A percentile compares a stretch with the other conserved stretches of the same genome.
phyloP scores from a whole-genome alignment of 2,797 vertebrate species.

The Valencia hispanica region DNA sequence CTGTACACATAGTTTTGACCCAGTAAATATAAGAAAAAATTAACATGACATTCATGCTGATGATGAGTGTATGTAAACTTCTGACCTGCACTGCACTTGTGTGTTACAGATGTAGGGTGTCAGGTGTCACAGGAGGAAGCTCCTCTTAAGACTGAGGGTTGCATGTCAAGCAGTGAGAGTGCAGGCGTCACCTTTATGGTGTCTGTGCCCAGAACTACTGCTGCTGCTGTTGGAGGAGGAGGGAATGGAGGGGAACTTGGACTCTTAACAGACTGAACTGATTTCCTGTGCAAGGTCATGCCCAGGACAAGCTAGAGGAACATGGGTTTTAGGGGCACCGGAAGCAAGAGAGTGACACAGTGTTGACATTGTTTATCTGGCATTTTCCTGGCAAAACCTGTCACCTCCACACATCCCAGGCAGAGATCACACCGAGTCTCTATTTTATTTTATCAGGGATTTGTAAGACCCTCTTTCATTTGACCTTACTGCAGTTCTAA shows the following conservation, averaged over 20 bases:
- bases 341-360: constrained; percentile 45
- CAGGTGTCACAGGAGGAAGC: constrained; percentile 66
- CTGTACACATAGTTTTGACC: too few species aligned
- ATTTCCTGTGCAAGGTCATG: constrained; percentile 86
- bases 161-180: constrained; percentile 59
- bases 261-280: constrained; percentile 82
- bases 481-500: background rate
- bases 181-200: constrained; percentile 74
- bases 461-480: background rate
- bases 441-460: constrained; percentile 13
- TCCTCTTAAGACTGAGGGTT: constrained; percentile 51
- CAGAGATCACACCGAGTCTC: constrained; percentile 11
- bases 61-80: background rate
- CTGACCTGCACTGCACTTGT: constrained; percentile 1
- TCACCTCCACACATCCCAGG: constrained; percentile 11
- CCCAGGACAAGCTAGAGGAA: constrained; percentile 79
- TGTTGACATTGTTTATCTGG: constrained; percentile 27
- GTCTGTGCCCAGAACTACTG: constrained; percentile 67
- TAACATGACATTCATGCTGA: background rate
- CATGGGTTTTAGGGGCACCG: constrained; percentile 72
- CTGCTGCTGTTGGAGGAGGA: constrained; percentile 54
- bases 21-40: too few species aligned
- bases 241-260: constrained; percentile 59
- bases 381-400: constrained; percentile 26
- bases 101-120: constrained; percentile 44